Evolutionary conservation across 2,113 vertebrate genomes (phyloP).

Genomic region (Anas platyrhynchos): DNA sequence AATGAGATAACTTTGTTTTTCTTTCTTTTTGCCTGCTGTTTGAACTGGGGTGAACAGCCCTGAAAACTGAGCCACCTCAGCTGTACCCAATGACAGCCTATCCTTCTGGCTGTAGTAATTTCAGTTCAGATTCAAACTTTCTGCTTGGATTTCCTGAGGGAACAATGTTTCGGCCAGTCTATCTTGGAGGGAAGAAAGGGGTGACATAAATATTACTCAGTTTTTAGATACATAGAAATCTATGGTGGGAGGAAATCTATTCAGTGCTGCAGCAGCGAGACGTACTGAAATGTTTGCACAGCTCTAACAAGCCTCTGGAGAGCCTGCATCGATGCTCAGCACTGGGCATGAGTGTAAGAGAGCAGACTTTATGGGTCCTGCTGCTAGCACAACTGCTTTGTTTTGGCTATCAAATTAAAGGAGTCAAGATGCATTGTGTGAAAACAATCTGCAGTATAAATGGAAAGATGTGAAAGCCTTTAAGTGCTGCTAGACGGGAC

Average conservation of each 20-base stretch:
- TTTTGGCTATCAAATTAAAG: not conserved
- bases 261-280: not conserved
- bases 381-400: not conserved
- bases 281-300: not conserved
- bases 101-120: not conserved
- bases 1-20: not conserved
- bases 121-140: not conserved
- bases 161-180: not conserved
- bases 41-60: not conserved
- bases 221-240: not conserved
- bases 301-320: not conserved
- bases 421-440: not conserved
- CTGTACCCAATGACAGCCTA: not conserved
- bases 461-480: not conserved
- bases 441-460: not conserved
- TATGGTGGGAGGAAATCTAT: not conserved
- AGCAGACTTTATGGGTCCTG: not conserved
- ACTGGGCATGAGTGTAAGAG: not conserved
- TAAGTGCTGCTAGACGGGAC: not conserved
- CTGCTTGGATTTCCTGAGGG: conserved; percentile 18
- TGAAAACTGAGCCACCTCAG: not conserved
- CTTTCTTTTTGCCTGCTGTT: not conserved
- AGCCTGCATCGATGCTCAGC: not conserved
- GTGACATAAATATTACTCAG: not conserved
- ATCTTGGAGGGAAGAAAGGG: not conserved